Percentiles rank a stretch among this genome's conserved stretches.
phyloP scores from a whole-genome alignment of 2,888 invertebrate species.

The Lasiommata megera region DNA sequence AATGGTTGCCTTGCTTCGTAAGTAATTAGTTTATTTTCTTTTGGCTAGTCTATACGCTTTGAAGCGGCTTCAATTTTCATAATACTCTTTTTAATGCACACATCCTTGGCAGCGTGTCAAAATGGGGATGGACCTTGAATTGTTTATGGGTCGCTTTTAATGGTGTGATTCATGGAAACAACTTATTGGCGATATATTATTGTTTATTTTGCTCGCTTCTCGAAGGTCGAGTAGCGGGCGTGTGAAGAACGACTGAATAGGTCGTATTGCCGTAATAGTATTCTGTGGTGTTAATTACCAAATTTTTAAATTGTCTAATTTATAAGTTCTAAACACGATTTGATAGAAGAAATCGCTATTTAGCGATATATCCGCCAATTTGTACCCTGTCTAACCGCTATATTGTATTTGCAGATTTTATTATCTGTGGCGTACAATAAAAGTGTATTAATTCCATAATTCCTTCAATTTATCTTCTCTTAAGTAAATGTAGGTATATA shows the following conservation, averaged over 20 bases:
- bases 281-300: no score
- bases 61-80: constrained; percentile 3
- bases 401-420: no score
- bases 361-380: no score
- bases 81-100: constrained; percentile 22
- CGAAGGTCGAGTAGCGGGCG: constrained; percentile 22
- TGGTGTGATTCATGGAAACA: constrained; percentile 32
- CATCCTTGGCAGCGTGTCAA: constrained; percentile 43
- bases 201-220: constrained; percentile 19
- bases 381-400: no score
- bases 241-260: not conserved
- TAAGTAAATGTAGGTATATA: no score
- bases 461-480: no score
- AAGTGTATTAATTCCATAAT: no score
- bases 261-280: not conserved
- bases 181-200: constrained; percentile 30
- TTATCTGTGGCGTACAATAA: no score
- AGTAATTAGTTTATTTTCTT: not conserved
- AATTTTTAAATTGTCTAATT: no score
- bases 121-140: constrained; percentile 36
- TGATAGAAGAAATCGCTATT: no score
- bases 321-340: no score
- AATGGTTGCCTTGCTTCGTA: no score
- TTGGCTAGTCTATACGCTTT: not conserved
- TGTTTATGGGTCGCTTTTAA: constrained; percentile 36